Evolutionary conservation across 2,797 vertebrate genomes (phyloP), one percentile per base, ranked within the genome.

Genomic region (Octomys mimax): DNA sequence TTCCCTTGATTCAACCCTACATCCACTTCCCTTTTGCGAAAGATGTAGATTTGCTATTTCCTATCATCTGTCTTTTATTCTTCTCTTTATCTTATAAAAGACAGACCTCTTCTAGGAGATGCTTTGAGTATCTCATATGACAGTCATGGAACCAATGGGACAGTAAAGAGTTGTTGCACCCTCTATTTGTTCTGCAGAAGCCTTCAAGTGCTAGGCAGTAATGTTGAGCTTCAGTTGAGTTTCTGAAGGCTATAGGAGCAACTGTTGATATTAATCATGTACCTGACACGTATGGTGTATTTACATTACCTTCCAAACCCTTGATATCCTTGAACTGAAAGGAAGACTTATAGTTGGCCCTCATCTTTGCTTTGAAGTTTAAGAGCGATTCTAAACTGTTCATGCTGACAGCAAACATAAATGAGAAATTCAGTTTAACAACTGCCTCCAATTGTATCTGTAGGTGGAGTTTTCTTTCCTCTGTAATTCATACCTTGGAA

Each of bases 321-420:
- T 12, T 62, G 21, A 64, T 84, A 62, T 49, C 68, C 88, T 78
- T 18, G 28, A 88, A 95, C 93, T 36, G 68, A 87, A 92, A 71
- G 31, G 11, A 64, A 46, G 5, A 24, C 75, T 19, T 22, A 82
- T 4, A 26, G 31, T 54, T 66, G 71, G 16, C 12, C 26, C 19
- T 88, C 39, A 12, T 36, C 24, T 93, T 64, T 87, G 14, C 61
- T 82, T 89, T 80, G 59, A 89, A 33, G 62, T 77, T 80, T 79
- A 68, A 87, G 57, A 57, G 49, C 36, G 68, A 6, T 14, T 36
- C 3, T 28, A 13, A 24, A 78, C 19, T 75, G 49, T 54, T 13
- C 11, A 12, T 78, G 18, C 6, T 75, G 57, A 62, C 70, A 79
- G 5, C 82, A 85, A 92, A 84, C n/a, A 62, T 19, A 36, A 68